Evolutionary conservation across 2,797 vertebrate genomes (phyloP).

Genomic region (Arctocebus calabarensis): DNA sequence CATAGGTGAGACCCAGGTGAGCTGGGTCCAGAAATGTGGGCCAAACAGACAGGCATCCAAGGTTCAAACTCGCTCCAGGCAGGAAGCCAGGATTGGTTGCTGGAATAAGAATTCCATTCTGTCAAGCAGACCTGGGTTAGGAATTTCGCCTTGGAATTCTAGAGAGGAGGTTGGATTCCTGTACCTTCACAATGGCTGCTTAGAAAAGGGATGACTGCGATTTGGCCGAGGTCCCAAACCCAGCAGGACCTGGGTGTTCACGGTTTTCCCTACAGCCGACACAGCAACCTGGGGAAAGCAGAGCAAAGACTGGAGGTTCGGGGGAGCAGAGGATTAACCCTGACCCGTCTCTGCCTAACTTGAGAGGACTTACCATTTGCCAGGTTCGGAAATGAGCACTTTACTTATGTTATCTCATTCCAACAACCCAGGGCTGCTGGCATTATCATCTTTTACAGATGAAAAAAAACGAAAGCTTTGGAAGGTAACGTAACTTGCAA

Average conservation of each 20-base stretch:
- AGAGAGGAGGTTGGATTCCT: not conserved
- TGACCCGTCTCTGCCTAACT: not conserved
- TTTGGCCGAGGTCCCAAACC: not conserved
- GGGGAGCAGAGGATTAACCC: not conserved
- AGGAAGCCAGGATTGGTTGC: not conserved
- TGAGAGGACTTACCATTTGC: not conserved
- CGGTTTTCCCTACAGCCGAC: not conserved
- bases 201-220: not conserved
- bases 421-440: rapidly evolving
- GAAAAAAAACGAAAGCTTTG: not conserved
- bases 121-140: not conserved
- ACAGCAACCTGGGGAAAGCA: not conserved
- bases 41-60: not conserved
- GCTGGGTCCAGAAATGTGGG: not conserved
- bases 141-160: not conserved
- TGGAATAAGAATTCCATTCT: not conserved
- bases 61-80: not conserved
- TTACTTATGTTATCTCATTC: not conserved
- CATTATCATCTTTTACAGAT: not conserved
- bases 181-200: not conserved
- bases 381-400: not conserved
- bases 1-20: not conserved
- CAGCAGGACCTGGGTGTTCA: too few species aligned
- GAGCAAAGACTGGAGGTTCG: rapidly evolving
- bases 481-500: not conserved